Base-by-base conservation (phyloP, 2,797 vertebrate species). In the Tarsius wallacei region DNA sequence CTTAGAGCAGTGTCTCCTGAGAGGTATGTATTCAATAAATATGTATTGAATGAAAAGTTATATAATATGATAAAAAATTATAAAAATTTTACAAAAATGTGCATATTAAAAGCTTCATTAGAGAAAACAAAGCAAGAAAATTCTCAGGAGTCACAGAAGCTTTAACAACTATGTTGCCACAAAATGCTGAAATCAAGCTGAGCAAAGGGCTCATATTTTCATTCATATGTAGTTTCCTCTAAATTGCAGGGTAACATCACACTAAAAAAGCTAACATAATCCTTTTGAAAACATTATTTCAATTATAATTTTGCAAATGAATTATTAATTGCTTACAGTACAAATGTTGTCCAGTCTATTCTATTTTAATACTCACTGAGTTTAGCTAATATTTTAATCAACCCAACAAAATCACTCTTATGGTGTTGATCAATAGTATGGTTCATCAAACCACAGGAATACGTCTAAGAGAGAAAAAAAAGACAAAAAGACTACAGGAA, bases 311-410 rank as follows among this genome's bases (percentile, higher is more conserved):
- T 82, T 82, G n/a, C 51, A 80, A 82, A 63, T 87, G 28, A 89
- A 31, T 89, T 83, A 63, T 68, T 87, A 63, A 84, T 87, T 53
- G 73, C 17, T 84, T 82, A 64, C 0, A 64, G 14, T 66, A 36
- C 11, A 85, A 53, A 77, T 36, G 9, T 12, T 93, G 2, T 82
- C 93, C 14, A 74, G 71, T 82, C 22, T 64, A 64, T 76, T 73
- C 55, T 71, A 73, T 82, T 91, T 87, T 77, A 49, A 84, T 87
- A n/a, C 2, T 71, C 24, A 93, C 5, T 57, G n/a, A 94, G 86
- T 87, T 71, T 96, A 77, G 31, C 59, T 96, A 77, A 81, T 42
- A 74, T 91, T 85, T 93, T 91, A 76, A 77, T 89, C 53, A 93
- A 61, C 4, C 77, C 26, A 42, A 87, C 21, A 71, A 90, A 94